Evolutionary conservation across 2,113 vertebrate genomes (phyloP).

Genomic region (Sebastes fasciatus): DNA sequence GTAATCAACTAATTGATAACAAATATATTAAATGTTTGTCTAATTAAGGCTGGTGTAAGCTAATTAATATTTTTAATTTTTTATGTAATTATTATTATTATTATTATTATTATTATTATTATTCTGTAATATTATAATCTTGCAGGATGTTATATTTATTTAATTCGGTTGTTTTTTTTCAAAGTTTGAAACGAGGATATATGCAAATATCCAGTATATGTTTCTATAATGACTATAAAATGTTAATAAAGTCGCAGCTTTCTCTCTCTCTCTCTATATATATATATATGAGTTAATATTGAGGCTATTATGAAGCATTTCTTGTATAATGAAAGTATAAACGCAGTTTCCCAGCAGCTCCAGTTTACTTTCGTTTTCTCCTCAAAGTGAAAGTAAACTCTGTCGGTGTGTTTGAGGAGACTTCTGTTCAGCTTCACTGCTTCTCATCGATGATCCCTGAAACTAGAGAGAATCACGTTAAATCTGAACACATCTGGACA

Average conservation of each 20-base stretch:
- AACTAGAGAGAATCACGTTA: rapidly evolving
- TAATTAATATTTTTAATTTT: neutral
- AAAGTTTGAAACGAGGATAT: neutral
- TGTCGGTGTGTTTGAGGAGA: neutral
- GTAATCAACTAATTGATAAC: neutral
- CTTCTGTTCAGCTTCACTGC: no score
- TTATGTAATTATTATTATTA: neutral
- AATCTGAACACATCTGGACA: neutral
- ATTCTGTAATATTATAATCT: no score
- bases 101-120: no score
- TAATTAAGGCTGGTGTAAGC: neutral
- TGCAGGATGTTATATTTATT: no score
- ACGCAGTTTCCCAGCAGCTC: neutral
- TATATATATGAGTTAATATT: no score
- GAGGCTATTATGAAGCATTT: neutral
- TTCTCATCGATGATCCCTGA: neutral
- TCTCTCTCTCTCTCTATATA: no score
- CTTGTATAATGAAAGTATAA: neutral
- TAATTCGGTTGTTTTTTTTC: neutral
- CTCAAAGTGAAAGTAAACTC: conserved; percentile 33
- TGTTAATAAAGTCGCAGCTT: no score
- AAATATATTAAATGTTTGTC: neutral
- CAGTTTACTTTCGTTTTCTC: conserved; percentile 40
- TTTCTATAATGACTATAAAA: no score
- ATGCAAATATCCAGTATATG: no score